Percentiles rank a stretch among this genome's conserved stretches.
Evolutionary conservation across 2,888 invertebrate genomes (phyloP).

Genomic region (Vanessa cardui): DNA sequence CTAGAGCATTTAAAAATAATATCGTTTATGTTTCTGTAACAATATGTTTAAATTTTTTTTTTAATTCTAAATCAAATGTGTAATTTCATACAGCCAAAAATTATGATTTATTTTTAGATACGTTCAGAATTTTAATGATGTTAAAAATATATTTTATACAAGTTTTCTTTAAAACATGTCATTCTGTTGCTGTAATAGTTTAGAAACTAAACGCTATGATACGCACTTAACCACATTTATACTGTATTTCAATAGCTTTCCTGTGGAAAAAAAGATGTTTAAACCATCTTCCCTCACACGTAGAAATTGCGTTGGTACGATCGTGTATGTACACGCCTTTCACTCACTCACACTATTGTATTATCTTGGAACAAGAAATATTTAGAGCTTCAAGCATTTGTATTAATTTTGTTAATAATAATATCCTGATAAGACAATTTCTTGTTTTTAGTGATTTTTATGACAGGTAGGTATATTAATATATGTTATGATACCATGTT

Average conservation of each 20-base stretch:
- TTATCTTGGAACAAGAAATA: constrained; percentile 46
- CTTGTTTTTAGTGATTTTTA: too few species aligned
- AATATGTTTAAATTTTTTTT: too few species aligned
- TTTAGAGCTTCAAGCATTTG: constrained; percentile 48
- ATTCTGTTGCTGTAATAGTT: constrained; percentile 47
- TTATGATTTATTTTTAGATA: too few species aligned
- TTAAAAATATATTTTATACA: background rate
- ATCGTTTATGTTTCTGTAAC: too few species aligned
- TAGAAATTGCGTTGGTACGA: constrained; percentile 50
- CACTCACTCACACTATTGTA: constrained; percentile 61
- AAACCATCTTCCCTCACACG: constrained; percentile 67
- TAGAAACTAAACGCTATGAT: constrained; percentile 65
- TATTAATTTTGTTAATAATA: background rate
- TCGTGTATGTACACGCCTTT: constrained; percentile 69
- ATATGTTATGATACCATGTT: too few species aligned
- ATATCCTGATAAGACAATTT: too few species aligned
- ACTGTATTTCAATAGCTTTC: constrained; percentile 66
- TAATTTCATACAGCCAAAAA: too few species aligned
- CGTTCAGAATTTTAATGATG: background rate
- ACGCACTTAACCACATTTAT: constrained; percentile 65
- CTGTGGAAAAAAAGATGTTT: constrained; percentile 61
- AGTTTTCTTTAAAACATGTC: constrained; percentile 39
- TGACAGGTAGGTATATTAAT: too few species aligned
- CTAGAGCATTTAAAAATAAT: too few species aligned
- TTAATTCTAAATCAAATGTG: too few species aligned